Evolutionary conservation across 2,888 invertebrate genomes (phyloP).

Genomic region (Nomada fabriciana): DNA sequence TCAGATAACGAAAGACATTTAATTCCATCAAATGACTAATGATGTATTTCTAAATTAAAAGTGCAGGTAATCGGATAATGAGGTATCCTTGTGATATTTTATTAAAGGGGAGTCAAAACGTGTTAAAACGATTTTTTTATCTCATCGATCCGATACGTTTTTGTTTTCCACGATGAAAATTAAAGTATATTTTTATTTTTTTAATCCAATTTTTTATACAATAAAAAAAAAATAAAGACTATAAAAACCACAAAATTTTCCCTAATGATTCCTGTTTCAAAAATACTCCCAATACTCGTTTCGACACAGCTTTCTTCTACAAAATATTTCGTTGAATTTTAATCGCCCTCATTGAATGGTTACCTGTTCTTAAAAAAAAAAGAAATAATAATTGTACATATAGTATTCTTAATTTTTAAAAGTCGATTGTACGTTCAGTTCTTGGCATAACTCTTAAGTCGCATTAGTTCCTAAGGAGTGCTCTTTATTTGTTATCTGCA

Average conservation of each 20-base stretch:
- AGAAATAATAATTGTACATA: slow-evolving; percentile 45
- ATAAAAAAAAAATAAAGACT: slow-evolving; percentile 1
- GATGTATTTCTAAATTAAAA: slow-evolving; percentile 28
- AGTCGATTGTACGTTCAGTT: slow-evolving; percentile 54
- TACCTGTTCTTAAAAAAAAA: slow-evolving; percentile 23
- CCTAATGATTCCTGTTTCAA: neutral
- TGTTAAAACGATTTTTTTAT: slow-evolving; percentile 1
- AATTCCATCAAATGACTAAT: slow-evolving; percentile 38
- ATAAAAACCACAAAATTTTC: neutral
- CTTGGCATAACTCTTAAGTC: slow-evolving; percentile 64
- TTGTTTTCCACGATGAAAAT: neutral
- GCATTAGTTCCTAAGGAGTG: slow-evolving; percentile 69
- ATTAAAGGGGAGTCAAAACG: neutral
- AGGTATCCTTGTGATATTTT: slow-evolving; percentile 1
- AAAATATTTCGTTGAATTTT: neutral
- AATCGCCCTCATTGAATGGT: slow-evolving; percentile 19
- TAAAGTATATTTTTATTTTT: neutral
- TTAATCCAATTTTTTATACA: neutral
- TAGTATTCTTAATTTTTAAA: slow-evolving; percentile 46
- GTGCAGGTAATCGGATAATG: slow-evolving; percentile 43
- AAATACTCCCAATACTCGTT: neutral
- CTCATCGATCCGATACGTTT: neutral
- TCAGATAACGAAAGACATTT: slow-evolving; percentile 46
- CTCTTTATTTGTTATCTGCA: slow-evolving; percentile 70
- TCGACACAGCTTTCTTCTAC: neutral